Evolutionary conservation across 2,888 invertebrate species (phyloP), one percentile per base, ranked within the genome.

Genomic region (Dinocampus coccinellae): DNA sequence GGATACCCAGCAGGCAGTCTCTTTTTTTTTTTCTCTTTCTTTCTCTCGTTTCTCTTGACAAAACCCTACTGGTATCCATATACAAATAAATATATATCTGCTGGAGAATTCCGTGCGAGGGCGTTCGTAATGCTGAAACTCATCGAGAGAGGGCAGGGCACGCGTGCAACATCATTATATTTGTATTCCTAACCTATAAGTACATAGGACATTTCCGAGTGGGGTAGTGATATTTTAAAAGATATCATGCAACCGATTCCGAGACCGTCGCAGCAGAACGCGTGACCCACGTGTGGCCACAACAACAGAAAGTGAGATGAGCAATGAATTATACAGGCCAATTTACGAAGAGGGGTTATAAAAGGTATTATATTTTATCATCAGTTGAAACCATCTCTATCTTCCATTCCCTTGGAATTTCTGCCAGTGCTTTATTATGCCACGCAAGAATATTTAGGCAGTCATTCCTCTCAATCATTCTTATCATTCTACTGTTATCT

Each of bases 1-100:
- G 84, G 81, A 81, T 79, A 76, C 84, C 73, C 85, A 85, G 85
- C 85, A 76, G 84, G 84, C 76, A 82, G 82, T 81, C 81, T 70
- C 74, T 47, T 16, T 47, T 20, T 47, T n/a, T n/a, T n/a, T n/a
- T n/a, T 81, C 81, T 70, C 74, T 47, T 16, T 47, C 9, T 47
- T 9, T 47, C 20, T n/a, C 47, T 47, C 6, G 7, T 47, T 47
- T 16, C n/a, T 47, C 20, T 47, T 47, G 60, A 80, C 82, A 82
- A 82, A 76, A 82, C 75, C 78, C 78, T 79, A 57, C 26, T 39
- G 22, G 34, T 22, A 66, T 39, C 36, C 39, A 58, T 65, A 60
- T n/a, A n/a, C n/a, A n/a, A n/a, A n/a, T 52, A 64, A 58, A 57
- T 42, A 55, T 42, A 58, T 63, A 62, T 34, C 53, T 55, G 79